Conservation (phyloP, 1,140 invertebrate genomes). For the Brachionus plicatilis region DNA sequence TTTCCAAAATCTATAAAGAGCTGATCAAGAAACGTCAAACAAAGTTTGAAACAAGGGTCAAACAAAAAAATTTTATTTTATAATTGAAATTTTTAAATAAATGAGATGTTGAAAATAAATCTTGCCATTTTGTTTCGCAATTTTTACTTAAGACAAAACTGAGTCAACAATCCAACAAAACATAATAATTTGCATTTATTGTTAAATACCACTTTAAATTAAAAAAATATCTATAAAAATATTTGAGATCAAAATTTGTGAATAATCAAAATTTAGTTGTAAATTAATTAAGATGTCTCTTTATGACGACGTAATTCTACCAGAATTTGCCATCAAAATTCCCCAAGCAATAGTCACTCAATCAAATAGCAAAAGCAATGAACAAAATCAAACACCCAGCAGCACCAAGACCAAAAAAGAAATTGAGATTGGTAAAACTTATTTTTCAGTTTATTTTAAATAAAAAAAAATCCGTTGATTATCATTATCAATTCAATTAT, state of each 20-base stretch:
- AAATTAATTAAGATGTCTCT: constrained; percentile 29
- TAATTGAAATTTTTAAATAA: background rate
- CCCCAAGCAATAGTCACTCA: background rate
- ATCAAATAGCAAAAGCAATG: background rate
- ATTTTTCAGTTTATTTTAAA: constrained; percentile 27
- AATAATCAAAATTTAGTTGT: background rate
- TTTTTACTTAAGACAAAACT: background rate
- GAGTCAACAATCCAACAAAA: background rate
- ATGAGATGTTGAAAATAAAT: background rate
- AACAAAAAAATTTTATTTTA: too few species aligned
- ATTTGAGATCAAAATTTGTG: background rate
- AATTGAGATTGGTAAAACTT: constrained; percentile 21
- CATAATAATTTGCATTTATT: background rate
- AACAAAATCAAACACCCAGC: background rate
- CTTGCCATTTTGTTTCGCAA: background rate
- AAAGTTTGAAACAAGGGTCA: too few species aligned
- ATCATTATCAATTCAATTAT: constrained; percentile 26
- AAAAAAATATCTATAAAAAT: background rate
- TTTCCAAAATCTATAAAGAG: too few species aligned
- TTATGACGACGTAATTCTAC: constrained; percentile 37
- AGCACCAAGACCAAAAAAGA: background rate
- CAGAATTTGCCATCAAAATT: background rate
- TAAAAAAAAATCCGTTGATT: constrained; percentile 12
- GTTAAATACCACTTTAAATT: background rate
- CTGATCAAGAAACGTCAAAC: too few species aligned